Evolutionary conservation across 2,888 invertebrate genomes (phyloP).

Genomic region (Caenorhabditis plicata): DNA sequence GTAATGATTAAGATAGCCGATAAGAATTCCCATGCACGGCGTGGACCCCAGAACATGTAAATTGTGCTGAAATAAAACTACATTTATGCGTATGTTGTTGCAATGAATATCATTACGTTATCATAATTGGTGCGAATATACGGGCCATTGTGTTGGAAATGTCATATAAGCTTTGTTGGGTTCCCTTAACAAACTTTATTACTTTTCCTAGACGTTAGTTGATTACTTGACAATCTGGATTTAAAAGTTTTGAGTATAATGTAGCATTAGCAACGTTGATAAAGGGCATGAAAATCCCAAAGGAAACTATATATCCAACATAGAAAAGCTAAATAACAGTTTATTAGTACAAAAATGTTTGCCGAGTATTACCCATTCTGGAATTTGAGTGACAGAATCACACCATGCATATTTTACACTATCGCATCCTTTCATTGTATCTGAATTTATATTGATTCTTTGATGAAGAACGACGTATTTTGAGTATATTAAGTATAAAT

Average conservation of each 20-base stretch:
- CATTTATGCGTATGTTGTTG: not conserved
- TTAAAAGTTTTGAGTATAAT: slow-evolving; percentile 22
- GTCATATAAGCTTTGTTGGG: slow-evolving; percentile 28
- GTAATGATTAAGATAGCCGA: slow-evolving; percentile 16
- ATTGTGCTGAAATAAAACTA: slow-evolving; percentile 14
- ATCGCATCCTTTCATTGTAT: not conserved
- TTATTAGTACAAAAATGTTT: not conserved
- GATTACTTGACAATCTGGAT: slow-evolving; percentile 22
- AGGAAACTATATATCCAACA: slow-evolving; percentile 22
- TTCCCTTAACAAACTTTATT: no score
- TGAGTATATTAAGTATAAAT: no score
- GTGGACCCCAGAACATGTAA: slow-evolving; percentile 15
- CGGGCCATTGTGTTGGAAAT: slow-evolving; percentile 26
- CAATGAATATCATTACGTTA: slow-evolving; percentile 7
- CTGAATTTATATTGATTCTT: not conserved
- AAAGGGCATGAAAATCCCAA: slow-evolving; percentile 30
- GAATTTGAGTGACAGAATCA: not conserved
- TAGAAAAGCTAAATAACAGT: slow-evolving; percentile 18
- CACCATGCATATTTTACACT: not conserved
- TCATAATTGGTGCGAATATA: slow-evolving; percentile 22
- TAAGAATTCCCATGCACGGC: slow-evolving; percentile 27
- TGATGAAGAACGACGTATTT: no score
- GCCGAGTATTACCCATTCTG: not conserved
- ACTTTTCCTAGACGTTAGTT: no score
- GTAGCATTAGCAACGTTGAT: slow-evolving; percentile 31